Base-by-base conservation (phyloP, 2,888 invertebrate species). In the Creontiades dilutus region DNA sequence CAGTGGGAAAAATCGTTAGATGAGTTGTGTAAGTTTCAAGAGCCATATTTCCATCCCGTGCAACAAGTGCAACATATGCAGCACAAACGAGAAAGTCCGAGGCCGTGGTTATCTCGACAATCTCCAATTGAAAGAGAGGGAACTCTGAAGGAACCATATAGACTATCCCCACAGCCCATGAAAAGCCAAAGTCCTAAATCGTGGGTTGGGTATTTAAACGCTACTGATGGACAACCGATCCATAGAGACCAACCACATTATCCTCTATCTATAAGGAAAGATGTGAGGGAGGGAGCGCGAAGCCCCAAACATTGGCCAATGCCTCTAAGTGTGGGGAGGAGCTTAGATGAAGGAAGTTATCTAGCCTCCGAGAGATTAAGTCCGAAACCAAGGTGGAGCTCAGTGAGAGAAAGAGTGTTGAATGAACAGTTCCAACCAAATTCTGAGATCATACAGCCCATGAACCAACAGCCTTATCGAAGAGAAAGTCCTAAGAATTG, bases 311-410 rank as follows among this genome's bases (percentile, higher is more conserved):
- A 76, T n/a, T 90, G 86, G 86, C 90, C 82, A 37, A 84, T 52
- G 48, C 84, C 89, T 16, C 27, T 84, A 28, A 84, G 78, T 52
- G 88, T 88, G 0, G 88, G 88, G 0, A 47, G 88, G 12, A 88
- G 89, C 27, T 89, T 89, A 28, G 89, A 89, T 19, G 89, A 89
- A 75, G 55, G 89, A 46, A 84, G 88, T 55, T 88, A 88, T 78
- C 46, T 88, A 1, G 88, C 82, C 16, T 84, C 82, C 23, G 89
- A 89, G 48, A 82, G 89, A 28, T n/a, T 89, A 14, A 89, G 89
- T 52, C 86, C 90, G 13, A 85, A 82, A 90, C 90, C 90, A 13
- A 68, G 86, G 37, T 90, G 90, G 90, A 85, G 86, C 46, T 90
- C 90, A 13, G 78, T 90, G 19, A 37, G 82, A 11, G 90, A 90